Conservation (phyloP, 2,797 vertebrate genomes). For the Enteromius thamalakanensis region DNA sequence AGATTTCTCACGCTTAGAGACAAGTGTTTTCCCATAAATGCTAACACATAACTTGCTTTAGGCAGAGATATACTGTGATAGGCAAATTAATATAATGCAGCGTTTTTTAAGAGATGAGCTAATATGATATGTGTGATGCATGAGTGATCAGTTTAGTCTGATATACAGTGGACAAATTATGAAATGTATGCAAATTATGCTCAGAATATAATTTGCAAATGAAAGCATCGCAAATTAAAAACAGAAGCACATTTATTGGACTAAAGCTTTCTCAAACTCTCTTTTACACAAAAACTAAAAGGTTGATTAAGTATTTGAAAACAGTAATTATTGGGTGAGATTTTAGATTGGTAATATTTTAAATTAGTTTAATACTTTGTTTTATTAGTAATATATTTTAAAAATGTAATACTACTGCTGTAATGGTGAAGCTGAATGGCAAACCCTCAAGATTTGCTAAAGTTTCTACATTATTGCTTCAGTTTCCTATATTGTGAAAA, state of each 20-base stretch:
- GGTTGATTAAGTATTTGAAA: background rate
- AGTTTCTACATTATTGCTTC: slow-evolving; percentile 30
- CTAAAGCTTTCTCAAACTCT: background rate
- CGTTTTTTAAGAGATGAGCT: background rate
- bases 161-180: background rate
- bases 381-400: background rate
- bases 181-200: background rate
- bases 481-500: slow-evolving; percentile 47
- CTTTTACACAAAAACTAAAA: background rate
- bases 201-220: background rate
- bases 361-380: too few species aligned
- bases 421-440: background rate
- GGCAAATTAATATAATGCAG: background rate
- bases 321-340: background rate
- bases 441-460: background rate
- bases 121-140: background rate
- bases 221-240: background rate
- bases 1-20: slow-evolving; percentile 24
- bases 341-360: background rate
- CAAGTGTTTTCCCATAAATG: background rate
- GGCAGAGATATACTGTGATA: background rate
- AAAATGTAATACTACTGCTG: background rate
- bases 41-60: background rate
- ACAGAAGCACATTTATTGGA: background rate
- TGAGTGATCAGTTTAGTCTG: background rate